These are phyloP conservation scores for Lasioglossum zephyrum DNA, from an alignment of 2,888 invertebrate genomes.

Conservation along the genomic window DNA sequence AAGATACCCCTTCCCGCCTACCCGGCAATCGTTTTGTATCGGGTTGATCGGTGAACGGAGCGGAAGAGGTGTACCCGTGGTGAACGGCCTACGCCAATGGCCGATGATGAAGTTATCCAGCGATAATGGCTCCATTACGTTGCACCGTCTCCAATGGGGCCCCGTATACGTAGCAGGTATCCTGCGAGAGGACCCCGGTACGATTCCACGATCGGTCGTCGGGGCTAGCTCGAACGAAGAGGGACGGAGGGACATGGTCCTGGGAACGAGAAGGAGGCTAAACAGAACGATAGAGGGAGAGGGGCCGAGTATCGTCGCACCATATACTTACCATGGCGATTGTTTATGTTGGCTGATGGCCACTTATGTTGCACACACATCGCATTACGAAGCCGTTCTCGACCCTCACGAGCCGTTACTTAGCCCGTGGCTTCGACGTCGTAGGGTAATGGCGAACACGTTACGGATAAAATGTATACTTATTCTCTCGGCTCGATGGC, in stretches of 20 bases:
- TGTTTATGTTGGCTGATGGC: constrained; percentile 85
- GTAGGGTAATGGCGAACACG: constrained; percentile 84
- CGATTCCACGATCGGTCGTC: constrained; percentile 59
- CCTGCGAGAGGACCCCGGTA: constrained; percentile 62
- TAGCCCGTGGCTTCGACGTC: constrained; percentile 81
- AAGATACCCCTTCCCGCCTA: constrained; percentile 33
- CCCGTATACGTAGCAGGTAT: constrained; percentile 69
- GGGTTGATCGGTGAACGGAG: constrained; percentile 49
- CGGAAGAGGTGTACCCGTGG: constrained; percentile 38
- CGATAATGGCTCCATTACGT: constrained; percentile 84
- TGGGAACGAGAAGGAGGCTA: constrained; percentile 47
- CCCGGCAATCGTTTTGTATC: constrained; percentile 59
- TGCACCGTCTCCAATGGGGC: constrained; percentile 75
- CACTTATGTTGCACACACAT: constrained; percentile 84
- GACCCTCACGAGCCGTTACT: constrained; percentile 79
- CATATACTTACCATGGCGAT: constrained; percentile 84
- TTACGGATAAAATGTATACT: constrained; percentile 84
- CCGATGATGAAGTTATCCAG: constrained; percentile 84
- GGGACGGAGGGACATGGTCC: constrained; percentile 43
- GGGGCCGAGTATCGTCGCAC: constrained; percentile 75
- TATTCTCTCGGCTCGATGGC: constrained; percentile 77
- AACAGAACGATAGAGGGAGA: constrained; percentile 51
- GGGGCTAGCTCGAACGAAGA: constrained; percentile 11
- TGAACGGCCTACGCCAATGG: constrained; percentile 76
- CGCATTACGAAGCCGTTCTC: constrained; percentile 78